Evolutionary conservation across 2,113 vertebrate species (phyloP).

Genomic region (Beaufortia kweichowensis): DNA sequence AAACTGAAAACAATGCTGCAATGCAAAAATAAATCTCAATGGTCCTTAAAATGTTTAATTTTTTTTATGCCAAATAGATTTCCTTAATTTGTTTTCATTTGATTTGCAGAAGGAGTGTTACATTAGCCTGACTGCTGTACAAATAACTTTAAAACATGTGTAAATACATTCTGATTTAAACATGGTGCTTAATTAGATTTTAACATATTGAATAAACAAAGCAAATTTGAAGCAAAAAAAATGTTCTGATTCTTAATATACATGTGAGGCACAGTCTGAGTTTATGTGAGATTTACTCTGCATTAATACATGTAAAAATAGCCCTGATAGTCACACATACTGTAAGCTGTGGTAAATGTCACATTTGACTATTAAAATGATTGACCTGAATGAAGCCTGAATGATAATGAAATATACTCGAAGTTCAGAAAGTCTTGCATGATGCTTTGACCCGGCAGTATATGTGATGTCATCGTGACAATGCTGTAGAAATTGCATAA

Average conservation of each 20-base stretch:
- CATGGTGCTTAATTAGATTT: constrained; percentile 51
- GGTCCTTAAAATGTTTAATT: neutral
- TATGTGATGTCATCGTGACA: neutral
- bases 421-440: constrained; percentile 19
- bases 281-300: constrained; percentile 20
- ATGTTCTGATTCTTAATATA: constrained; percentile 17
- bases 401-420: neutral
- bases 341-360: constrained; percentile 16
- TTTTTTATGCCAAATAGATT: neutral
- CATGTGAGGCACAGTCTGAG: constrained; percentile 24
- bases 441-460: constrained; percentile 13
- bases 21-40: too few relatives aligned
- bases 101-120: neutral
- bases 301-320: constrained; percentile 17
- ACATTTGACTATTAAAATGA: constrained; percentile 29
- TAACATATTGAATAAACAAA: constrained; percentile 26
- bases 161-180: constrained; percentile 48
- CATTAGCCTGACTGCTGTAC: constrained; percentile 12
- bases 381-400: constrained; percentile 27
- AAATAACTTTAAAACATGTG: constrained; percentile 28
- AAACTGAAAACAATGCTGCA: too few relatives aligned
- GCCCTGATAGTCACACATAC: neutral
- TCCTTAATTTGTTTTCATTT: neutral
- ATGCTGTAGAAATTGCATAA: constrained; percentile 19
- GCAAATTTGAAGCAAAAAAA: constrained; percentile 11